These are phyloP conservation scores for Ceratitis capitata DNA, from an alignment of 1,140 invertebrate species.

Conservation along the genomic window DNA sequence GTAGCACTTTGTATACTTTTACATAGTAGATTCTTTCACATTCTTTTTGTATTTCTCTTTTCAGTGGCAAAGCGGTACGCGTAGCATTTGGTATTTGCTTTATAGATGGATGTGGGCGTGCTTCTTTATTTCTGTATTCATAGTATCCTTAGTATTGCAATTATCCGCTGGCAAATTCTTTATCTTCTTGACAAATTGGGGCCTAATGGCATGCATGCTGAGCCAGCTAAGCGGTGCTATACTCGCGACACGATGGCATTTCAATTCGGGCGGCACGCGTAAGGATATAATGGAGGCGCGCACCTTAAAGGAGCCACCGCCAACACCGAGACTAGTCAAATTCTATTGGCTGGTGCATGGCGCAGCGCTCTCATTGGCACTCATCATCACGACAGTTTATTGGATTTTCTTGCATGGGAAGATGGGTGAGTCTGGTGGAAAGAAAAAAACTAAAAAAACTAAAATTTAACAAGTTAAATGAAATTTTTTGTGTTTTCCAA, in stretches of 20 bases:
- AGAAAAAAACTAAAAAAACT: no score
- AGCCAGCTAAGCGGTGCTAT: constrained; percentile 56
- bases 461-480: no score
- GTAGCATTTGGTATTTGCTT: constrained; percentile 66
- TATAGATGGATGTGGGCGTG: constrained; percentile 70
- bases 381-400: constrained; percentile 72
- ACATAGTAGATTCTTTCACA: neutral
- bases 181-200: constrained; percentile 83
- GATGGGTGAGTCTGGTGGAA: constrained; percentile 56
- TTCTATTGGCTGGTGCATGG: constrained; percentile 72
- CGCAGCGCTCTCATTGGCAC: constrained; percentile 67
- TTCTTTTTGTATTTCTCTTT: constrained; percentile 43
- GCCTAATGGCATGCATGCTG: constrained; percentile 68
- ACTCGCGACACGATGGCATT: constrained; percentile 60
- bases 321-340: constrained; percentile 50
- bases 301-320: neutral
- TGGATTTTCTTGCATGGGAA: constrained; percentile 72
- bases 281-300: neutral
- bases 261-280: constrained; percentile 48
- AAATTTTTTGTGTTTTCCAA: constrained; percentile 19
- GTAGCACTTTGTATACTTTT: no score
- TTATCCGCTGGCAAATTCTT: constrained; percentile 64
- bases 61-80: constrained; percentile 67
- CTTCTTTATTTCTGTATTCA: constrained; percentile 67
- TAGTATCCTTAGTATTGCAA: constrained; percentile 67